Percentiles rank a stretch among this genome's conserved stretches.
phyloP scores from a whole-genome alignment of 2,888 invertebrate genomes.

The Dryadula phaetusa region DNA sequence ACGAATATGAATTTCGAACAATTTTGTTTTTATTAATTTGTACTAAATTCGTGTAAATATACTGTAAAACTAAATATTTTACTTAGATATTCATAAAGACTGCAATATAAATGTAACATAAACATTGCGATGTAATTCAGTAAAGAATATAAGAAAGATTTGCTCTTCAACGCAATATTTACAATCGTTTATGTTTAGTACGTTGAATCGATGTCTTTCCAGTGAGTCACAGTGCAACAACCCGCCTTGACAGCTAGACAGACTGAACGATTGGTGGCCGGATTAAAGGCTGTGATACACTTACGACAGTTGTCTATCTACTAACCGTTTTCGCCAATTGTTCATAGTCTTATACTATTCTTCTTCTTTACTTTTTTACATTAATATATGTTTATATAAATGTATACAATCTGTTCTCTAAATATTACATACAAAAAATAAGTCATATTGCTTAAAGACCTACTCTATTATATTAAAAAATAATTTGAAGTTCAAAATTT shows the following conservation, averaged over 20 bases:
- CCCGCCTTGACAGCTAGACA: constrained; percentile 39
- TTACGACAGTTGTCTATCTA: neutral
- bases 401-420: too few relatives aligned
- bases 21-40: too few relatives aligned
- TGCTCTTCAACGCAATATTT: constrained; percentile 19
- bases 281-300: constrained; percentile 45
- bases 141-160: constrained; percentile 4
- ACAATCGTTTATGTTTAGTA: constrained; percentile 36
- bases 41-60: too few relatives aligned
- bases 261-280: constrained; percentile 43
- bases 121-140: constrained; percentile 3
- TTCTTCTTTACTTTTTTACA: too few relatives aligned
- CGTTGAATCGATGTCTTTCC: constrained; percentile 40
- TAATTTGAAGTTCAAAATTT: too few relatives aligned
- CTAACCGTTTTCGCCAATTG: neutral
- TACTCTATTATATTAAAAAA: too few relatives aligned
- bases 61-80: too few relatives aligned
- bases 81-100: too few relatives aligned
- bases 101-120: neutral
- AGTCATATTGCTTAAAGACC: too few relatives aligned
- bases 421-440: too few relatives aligned
- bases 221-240: constrained; percentile 48
- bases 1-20: too few relatives aligned
- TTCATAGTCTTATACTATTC: neutral
- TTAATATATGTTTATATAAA: too few relatives aligned